Evolutionary conservation across 2,797 vertebrate species (phyloP).

Genomic region (Sarcoramphus papa): DNA sequence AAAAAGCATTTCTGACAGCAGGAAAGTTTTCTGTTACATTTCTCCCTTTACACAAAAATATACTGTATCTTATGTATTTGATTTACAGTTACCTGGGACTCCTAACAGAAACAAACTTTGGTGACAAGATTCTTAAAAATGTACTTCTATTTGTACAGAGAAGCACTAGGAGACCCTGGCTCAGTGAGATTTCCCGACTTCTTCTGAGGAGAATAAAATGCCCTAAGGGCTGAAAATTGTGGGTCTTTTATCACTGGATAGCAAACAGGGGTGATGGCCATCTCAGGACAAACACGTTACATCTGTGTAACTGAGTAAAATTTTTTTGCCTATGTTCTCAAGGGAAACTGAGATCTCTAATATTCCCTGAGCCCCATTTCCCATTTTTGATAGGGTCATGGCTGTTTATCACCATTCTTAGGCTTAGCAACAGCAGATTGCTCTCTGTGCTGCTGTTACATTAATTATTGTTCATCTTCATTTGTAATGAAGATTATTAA

Average conservation of each 20-base stretch:
- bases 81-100: slow-evolving; percentile 37
- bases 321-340: background rate
- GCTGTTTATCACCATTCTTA: background rate
- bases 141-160: background rate
- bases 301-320: background rate
- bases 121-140: background rate
- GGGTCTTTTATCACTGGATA: background rate
- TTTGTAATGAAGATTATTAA: background rate
- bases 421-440: background rate
- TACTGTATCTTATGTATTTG: background rate
- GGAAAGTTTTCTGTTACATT: slow-evolving; percentile 58
- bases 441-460: background rate
- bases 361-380: background rate
- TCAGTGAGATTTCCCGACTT: background rate
- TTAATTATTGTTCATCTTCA: background rate
- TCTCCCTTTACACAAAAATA: background rate
- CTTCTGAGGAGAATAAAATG: background rate
- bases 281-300: background rate
- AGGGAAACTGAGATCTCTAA: background rate
- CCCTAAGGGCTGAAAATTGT: background rate
- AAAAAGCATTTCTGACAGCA: slow-evolving; percentile 64
- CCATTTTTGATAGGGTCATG: background rate
- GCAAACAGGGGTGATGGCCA: background rate
- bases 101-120: slow-evolving; percentile 6
- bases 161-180: background rate